These are phyloP conservation scores for Nasonia oneida DNA, from an alignment of 2,888 invertebrate genomes.

Conservation along the genomic window DNA sequence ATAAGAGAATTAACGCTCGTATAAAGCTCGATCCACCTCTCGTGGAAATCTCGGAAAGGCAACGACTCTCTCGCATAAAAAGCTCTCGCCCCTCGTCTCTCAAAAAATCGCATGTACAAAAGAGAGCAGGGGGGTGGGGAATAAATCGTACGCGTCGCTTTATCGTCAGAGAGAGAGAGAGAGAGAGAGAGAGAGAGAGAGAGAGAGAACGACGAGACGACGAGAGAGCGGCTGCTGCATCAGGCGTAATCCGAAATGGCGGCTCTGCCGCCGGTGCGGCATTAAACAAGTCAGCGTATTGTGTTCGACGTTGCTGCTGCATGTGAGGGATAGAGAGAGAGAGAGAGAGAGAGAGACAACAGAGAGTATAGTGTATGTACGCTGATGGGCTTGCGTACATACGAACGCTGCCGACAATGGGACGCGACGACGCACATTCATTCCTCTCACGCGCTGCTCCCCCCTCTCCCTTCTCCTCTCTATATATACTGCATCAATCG, in stretches of 20 bases:
- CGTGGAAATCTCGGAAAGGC: too few relatives aligned
- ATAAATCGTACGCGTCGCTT: not conserved
- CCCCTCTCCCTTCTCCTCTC: constrained; percentile 22
- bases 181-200: too few relatives aligned
- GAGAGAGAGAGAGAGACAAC: not conserved
- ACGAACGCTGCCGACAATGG: constrained; percentile 23
- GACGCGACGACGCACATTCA: constrained; percentile 43
- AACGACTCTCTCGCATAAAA: too few relatives aligned
- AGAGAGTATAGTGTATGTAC: not conserved
- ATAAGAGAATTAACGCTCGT: too few relatives aligned
- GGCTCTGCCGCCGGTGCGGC: not conserved
- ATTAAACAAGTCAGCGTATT: constrained; percentile 53
- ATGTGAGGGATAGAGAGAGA: constrained; percentile 7
- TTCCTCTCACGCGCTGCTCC: constrained; percentile 57
- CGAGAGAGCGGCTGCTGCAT: not conserved
- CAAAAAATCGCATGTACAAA: not conserved
- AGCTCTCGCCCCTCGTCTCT: not conserved
- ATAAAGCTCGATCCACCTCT: too few relatives aligned
- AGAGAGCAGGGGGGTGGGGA: not conserved
- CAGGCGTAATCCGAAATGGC: constrained; percentile 29
- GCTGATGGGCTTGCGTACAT: constrained; percentile 12
- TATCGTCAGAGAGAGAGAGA: not conserved
- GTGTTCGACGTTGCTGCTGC: not conserved
- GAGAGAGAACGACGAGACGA: too few relatives aligned
- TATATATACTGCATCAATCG: constrained; percentile 36